Evolutionary conservation across 2,113 vertebrate species (phyloP), one percentile per base, ranked within the genome.

Genomic region (Todiramphus saurophagus): DNA sequence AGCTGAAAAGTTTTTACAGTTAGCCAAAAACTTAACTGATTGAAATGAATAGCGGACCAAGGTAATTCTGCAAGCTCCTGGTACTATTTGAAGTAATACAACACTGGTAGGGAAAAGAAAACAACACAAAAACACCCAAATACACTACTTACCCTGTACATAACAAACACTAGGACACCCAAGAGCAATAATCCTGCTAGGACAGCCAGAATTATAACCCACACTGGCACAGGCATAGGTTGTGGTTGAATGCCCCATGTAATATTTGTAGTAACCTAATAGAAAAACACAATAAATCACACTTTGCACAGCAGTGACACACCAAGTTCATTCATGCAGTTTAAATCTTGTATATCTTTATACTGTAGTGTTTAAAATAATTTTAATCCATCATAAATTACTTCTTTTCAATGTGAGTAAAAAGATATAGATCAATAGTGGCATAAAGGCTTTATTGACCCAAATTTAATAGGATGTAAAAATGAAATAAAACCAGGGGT

Each of bases 171-270:
- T 35, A 99, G 97, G 92, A 99, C 97, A n/a, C 98, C 99, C 96
- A 99, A 97, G 55, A 99, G 98, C 91, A 99, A 95, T 56, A 99
- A 97, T 13, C 99, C 99, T 8, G 99, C 99, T 23, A 99, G 97
- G 11, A 99, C 99, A 1, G 99, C 99, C 96, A 99, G 96, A 92
- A 99, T 98, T 89, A 99, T 99, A 62, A 99, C 99, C 99, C 99
- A 99, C 21, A 98, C 98, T 0, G 99, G 99, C 9, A 99, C 99
- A 3, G 99, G 97, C 94, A 98, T 98, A 39, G 98, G 94, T 7
- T 90, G 51, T 2, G 99, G 98, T 1, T 98, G 98, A 83, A 98
- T 98, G 81, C 99, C 98, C 99, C 99, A 99, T 14, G 98, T 97
- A 97, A 99, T 98, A n/a, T 98, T 98, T 51, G 99, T 98, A 72